Evolutionary conservation across 2,113 vertebrate species (phyloP).

Genomic region (Ammodytes marinus): DNA sequence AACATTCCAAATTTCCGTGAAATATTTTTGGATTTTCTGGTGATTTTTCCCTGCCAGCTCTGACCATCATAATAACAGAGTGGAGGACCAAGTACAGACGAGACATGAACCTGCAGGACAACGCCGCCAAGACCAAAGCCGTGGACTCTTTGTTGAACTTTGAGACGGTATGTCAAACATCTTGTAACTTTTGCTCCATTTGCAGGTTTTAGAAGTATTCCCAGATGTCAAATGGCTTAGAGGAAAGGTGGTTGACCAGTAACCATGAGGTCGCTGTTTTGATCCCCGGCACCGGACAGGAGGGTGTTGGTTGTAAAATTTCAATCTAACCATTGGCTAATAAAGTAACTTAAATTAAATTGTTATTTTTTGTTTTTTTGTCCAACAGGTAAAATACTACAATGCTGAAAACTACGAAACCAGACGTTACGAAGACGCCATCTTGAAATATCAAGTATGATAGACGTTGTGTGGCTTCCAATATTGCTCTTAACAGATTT

Average conservation of each 20-base stretch:
- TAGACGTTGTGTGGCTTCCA: background rate
- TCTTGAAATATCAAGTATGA: slow-evolving; percentile 93
- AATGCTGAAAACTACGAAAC: slow-evolving; percentile 94
- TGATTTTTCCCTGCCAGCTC: slow-evolving; percentile 74
- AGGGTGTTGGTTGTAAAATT: too few relatives aligned
- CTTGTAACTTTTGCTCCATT: background rate
- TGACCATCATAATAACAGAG: slow-evolving; percentile 95
- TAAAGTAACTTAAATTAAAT: background rate
- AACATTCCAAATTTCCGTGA: background rate
- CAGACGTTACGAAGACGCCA: slow-evolving; percentile 89
- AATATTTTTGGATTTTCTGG: background rate
- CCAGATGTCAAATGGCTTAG: background rate
- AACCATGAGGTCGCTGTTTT: too few relatives aligned
- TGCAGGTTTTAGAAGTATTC: background rate
- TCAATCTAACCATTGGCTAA: too few relatives aligned
- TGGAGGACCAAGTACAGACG: slow-evolving; percentile 97
- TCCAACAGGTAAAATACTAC: slow-evolving; percentile 94
- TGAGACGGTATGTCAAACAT: slow-evolving; percentile 88
- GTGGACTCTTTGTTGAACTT: slow-evolving; percentile 98
- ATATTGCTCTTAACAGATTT: background rate
- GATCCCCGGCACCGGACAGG: too few relatives aligned
- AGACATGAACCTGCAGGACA: slow-evolving; percentile 94
- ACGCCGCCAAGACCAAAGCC: slow-evolving; percentile 90
- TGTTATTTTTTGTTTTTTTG: background rate
- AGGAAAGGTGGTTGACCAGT: too few relatives aligned